Base-by-base conservation (phyloP, 2,888 invertebrate genomes). In the Zhuqinia jingwanae region DNA sequence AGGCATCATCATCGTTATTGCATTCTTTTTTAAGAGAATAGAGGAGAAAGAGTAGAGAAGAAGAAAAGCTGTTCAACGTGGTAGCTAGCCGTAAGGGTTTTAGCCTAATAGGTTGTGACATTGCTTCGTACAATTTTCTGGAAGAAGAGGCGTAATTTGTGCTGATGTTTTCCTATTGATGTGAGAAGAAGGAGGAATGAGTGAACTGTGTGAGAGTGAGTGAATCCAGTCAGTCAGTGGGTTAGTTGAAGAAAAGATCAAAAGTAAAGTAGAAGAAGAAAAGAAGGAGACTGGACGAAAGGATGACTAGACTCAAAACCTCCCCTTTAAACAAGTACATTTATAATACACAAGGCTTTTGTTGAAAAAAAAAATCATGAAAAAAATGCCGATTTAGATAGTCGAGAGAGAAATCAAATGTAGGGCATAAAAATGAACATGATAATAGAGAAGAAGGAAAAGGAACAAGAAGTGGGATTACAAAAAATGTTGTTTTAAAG, bases 391-490 rank as follows among this genome's bases (percentile, higher is more conserved):
- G 86, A 86, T 75, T 86, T 86, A 76, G 81, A 81, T 81, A 25
- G 80, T 79, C 68, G 56, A 65, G 75, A 80, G 68, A 76, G 80
- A 85, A 86, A 86, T 86, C 86, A 86, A 86, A 86, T 76, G 86
- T 86, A 86, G 86, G 86, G 80, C 86, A 86, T 75, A 85, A 85
- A 78, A 78, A 77, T 79, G 85, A 85, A 79, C 50, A 81, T 86
- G 73, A 79, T 79, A 58, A 85, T 78, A 85, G 65, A 83, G 30
- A 53, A 53, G 45, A 53, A 63, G 25, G 15, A 58, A 77, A 47
- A 50, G 47, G 20, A 45, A 81, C 25, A 81, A 73, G 47, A 36
- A 58, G 73, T 58, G 45, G 60, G 82, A 82, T 82, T 75, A 82
- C 50, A 73, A 75, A 75, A 82, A 82, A 82, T 50, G 65, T 25